These are phyloP conservation scores for Volucella bombylans DNA, from an alignment of 2,888 invertebrate species.

Conservation along the genomic window DNA sequence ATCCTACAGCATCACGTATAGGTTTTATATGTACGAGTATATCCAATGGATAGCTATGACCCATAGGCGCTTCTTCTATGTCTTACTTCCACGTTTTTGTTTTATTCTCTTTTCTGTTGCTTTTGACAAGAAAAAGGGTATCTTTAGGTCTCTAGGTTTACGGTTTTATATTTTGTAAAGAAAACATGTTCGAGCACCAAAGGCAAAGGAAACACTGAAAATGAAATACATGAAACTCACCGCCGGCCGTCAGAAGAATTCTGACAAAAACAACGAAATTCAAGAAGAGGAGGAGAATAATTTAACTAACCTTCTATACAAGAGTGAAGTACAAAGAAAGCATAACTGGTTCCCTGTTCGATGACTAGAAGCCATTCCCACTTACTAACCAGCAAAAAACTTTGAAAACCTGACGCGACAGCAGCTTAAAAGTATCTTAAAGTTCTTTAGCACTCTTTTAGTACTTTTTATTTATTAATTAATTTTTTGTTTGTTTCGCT, in stretches of 20 bases:
- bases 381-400: constrained; percentile 22
- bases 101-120: constrained; percentile 14
- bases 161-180: constrained; percentile 62
- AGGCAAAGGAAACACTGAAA: constrained; percentile 30
- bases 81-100: constrained; percentile 19
- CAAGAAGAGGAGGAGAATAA: constrained; percentile 7
- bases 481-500: constrained; percentile 19
- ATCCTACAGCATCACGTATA: constrained; percentile 15
- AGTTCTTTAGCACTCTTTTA: background rate
- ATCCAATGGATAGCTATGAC: constrained; percentile 51
- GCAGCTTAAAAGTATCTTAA: constrained; percentile 26
- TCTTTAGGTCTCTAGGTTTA: constrained; percentile 73
- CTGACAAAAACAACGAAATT: background rate
- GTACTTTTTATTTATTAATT: background rate
- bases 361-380: constrained; percentile 34
- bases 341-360: constrained; percentile 56
- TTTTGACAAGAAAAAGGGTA: constrained; percentile 53
- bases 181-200: constrained; percentile 15
- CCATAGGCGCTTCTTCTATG: constrained; percentile 64
- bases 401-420: constrained; percentile 47
- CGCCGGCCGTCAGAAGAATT: constrained; percentile 23
- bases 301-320: constrained; percentile 32
- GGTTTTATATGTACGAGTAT: background rate
- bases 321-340: constrained; percentile 39
- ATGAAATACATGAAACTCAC: constrained; percentile 54